phyloP scores from a whole-genome alignment of 2,888 invertebrate species.

The Sinopyrophorus schimmeli region DNA sequence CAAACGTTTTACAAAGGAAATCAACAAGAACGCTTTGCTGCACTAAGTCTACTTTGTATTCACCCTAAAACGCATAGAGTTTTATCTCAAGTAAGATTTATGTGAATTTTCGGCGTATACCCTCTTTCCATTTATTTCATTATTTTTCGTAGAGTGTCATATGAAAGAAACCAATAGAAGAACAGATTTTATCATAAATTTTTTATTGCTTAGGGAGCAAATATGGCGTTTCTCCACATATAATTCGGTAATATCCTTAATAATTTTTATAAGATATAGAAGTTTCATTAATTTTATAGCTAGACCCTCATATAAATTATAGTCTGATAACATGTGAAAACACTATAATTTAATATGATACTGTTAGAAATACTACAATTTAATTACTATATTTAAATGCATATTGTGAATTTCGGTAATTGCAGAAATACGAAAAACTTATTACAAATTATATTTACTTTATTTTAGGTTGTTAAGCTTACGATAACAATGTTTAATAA shows the following conservation, averaged over 20 bases:
- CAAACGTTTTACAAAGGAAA: no score
- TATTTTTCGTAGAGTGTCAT: constrained; percentile 24
- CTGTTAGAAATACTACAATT: no score
- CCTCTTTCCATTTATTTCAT: constrained; percentile 24
- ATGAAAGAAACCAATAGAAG: constrained; percentile 27
- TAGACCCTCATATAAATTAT: constrained; percentile 27
- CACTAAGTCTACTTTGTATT: constrained; percentile 18
- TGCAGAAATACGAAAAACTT: no score
- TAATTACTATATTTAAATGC: background rate
- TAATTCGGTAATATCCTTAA: constrained; percentile 29
- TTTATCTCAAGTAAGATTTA: constrained; percentile 24
- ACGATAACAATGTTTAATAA: no score
- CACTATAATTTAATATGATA: no score
- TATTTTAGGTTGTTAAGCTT: no score
- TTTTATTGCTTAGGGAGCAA: constrained; percentile 31
- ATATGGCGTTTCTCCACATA: constrained; percentile 35
- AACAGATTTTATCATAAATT: constrained; percentile 21
- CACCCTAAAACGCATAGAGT: constrained; percentile 26
- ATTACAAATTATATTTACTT: no score
- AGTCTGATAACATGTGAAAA: constrained; percentile 23
- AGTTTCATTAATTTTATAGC: constrained; percentile 30
- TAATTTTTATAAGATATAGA: constrained; percentile 27
- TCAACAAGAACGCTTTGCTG: no score
- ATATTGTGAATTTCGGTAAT: no score
- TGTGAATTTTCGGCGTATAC: constrained; percentile 21